Evolutionary conservation across 1,140 invertebrate species (phyloP), one percentile per base, ranked within the genome.

Genomic region (Trichomalopsis sarcophagae): DNA sequence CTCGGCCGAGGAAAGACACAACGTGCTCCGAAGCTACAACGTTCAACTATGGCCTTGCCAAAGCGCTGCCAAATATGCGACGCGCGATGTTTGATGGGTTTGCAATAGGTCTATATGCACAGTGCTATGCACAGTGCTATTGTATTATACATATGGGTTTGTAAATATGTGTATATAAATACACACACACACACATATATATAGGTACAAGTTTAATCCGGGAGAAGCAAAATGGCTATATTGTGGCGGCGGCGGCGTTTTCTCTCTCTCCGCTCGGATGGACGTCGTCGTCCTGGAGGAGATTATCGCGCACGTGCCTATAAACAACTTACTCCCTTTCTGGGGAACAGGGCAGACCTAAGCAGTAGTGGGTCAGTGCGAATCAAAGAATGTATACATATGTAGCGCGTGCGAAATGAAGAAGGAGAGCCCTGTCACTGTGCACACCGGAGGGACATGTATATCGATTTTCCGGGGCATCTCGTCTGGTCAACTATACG

Each of bases 191-290:
- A 21, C 1, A 50, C 2, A 14, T 50, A 50, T 21, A 21, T 62
- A n/a, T 62, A 50, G 14, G 55, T 7, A 62, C 21, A 62, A 21
- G 55, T n/a, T 21, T 21, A 21, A 62, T 5, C 17, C 4, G 55
- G 55, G 55, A 62, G 17, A 69, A 71, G 40, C 68, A 81, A 81
- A 81, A 71, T 73, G 68, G 40, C 79, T 81, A 66, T 68, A 14
- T 21, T 4, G 55, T n/a, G 55, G 55, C 17, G 21, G 44, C 44
- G 44, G 68, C 30, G 68, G 78, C 66, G 79, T 66, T 81, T 81
- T 50, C 40, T 80, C 17, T 55, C 50, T 50, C 47, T 50, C 55
- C 40, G n/a, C 30, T 69, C 33, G 27, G 21, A 27, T 27, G 62
- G 27, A 36, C 27, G 66, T 80, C 62, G 21, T n/a, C 6, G 21